Evolutionary conservation across 2,888 invertebrate species (phyloP).

Genomic region (Antheraea assamensis): DNA sequence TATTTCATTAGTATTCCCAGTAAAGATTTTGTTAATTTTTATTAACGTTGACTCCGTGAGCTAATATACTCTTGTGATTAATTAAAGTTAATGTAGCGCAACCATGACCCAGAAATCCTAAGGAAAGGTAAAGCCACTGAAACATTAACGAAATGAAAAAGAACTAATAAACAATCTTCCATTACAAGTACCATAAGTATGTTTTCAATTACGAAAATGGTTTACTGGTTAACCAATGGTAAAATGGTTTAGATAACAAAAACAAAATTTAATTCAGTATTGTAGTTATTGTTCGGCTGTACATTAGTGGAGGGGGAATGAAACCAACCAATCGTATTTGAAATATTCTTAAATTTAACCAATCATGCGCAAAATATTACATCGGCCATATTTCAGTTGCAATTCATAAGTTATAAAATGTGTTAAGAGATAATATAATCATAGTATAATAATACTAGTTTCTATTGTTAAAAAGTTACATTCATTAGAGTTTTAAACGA

Average conservation of each 20-base stretch:
- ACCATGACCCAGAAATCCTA: background rate
- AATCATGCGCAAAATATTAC: no score
- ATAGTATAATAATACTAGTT: no score
- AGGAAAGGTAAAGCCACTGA: background rate
- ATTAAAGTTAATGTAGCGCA: slow-evolving; percentile 23
- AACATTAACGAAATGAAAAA: background rate
- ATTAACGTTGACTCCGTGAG: slow-evolving; percentile 26
- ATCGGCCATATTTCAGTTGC: background rate
- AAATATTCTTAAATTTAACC: no score
- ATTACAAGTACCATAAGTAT: background rate
- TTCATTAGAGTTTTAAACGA: no score
- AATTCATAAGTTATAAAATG: background rate
- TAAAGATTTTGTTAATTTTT: slow-evolving; percentile 7
- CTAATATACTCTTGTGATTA: slow-evolving; percentile 34
- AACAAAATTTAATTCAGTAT: background rate
- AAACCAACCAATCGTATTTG: no score
- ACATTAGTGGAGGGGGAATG: no score
- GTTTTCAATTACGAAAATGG: background rate
- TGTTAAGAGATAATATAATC: background rate
- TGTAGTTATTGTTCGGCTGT: background rate
- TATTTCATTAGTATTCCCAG: slow-evolving; percentile 13
- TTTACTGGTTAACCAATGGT: no score
- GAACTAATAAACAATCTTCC: background rate
- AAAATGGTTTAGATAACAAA: no score
- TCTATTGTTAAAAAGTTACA: no score